Base-by-base conservation (phyloP, 2,888 invertebrate genomes). In the Euclidia mi region DNA sequence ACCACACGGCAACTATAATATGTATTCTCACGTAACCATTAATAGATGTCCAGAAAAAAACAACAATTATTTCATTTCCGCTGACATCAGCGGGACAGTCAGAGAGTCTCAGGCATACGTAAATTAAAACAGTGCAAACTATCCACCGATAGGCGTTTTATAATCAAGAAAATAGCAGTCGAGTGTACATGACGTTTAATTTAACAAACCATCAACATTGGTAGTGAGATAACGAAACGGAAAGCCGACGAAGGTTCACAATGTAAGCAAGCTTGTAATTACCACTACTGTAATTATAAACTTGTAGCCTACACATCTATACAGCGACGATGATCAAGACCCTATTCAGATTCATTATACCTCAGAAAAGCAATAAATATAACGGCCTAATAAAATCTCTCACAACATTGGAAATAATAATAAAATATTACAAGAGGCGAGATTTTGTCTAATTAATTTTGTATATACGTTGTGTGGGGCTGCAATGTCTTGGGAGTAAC, bases 401-500 rank as follows among this genome's bases (percentile, higher is more conserved):
- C 68, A 82, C 84, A 88, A 87, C 87, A 87, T 84, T 87, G 88
- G 87, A 92, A 92, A 91, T 94, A 92, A 92, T 94, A 93, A 91
- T 94, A 93, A 94, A 94, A 93, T 92, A 93, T 93, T 90, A 92
- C 90, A 88, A 88, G 92, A 89, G 78, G 85, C 85, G 82, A 90
- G 91, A 91, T 91, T 92, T 93, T 87, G 90, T 90, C 91, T 94
- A 94, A 94, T 94, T 94, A 94, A 94, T 94, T 94, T 94, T 90
- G 90, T 92, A 90, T 92, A 90, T 91, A 83, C 85, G 88, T 87
- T 86, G 77, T 85, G 82, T 84, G 84, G 91, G 91, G 91, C 85
- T 87, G 85, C 88, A 83, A 89, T 88, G 93, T 92, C 93, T 94
- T 89, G 94, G 92, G 94, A 92, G 89, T 85, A 87, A 87, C 90